phyloP scores from a whole-genome alignment of 2,797 vertebrate species.

The Galaxias olidus region DNA sequence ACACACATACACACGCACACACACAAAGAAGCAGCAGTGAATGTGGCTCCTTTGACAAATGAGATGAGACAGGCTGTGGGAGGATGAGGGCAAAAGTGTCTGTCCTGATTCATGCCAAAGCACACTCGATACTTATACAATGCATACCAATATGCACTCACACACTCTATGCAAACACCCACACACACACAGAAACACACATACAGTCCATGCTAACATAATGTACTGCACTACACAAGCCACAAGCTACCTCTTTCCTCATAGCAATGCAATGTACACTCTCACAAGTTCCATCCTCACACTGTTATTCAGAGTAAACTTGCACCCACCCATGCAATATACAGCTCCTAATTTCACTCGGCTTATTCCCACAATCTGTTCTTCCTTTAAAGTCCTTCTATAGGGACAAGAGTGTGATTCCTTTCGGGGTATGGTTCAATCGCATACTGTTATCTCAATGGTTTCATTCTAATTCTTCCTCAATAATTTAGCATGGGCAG shows the following conservation, averaged over 20 bases:
- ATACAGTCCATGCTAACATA: constrained; percentile 11
- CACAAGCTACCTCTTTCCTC: neutral
- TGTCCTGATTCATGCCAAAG: neutral
- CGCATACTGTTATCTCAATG: neutral
- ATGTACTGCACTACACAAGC: neutral
- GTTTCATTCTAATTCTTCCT: neutral
- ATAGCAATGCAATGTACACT: neutral
- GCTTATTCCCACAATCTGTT: too few relatives aligned
- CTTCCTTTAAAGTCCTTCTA: too few relatives aligned
- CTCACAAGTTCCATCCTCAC: neutral
- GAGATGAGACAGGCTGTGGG: constrained; percentile 43
- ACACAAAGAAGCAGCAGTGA: constrained; percentile 31
- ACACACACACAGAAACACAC: constrained; percentile 15
- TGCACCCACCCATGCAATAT: too few relatives aligned
- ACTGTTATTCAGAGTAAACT: neutral
- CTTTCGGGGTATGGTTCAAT: too few relatives aligned
- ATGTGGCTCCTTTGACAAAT: constrained; percentile 40
- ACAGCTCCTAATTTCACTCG: too few relatives aligned
- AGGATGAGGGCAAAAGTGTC: constrained; percentile 44
- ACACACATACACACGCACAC: constrained; percentile 8
- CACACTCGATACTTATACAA: neutral
- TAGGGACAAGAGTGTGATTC: too few relatives aligned
- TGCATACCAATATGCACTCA: constrained; percentile 10
- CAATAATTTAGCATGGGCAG: too few relatives aligned
- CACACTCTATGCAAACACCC: constrained; percentile 10